A percentile compares a stretch with the other conserved stretches of the same genome.
phyloP scores from a whole-genome alignment of 1,140 invertebrate species.

The Aradophagus sp. region DNA sequence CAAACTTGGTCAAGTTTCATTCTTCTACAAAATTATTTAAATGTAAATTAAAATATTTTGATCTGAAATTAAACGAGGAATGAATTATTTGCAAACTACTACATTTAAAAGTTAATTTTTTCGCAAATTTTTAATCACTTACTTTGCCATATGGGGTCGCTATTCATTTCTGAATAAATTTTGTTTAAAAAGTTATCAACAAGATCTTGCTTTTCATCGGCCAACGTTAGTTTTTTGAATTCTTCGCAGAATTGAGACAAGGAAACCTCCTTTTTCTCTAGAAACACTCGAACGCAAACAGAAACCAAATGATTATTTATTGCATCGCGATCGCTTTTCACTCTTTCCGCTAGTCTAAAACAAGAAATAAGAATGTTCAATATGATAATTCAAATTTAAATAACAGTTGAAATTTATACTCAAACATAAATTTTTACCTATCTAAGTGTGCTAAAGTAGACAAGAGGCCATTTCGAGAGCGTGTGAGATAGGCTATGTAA shows the following conservation, averaged over 20 bases:
- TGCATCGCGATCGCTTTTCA: constrained; percentile 82
- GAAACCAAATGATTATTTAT: constrained; percentile 86
- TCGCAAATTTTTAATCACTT: too few species aligned
- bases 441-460: constrained; percentile 87
- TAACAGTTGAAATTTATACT: background rate
- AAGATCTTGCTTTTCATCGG: constrained; percentile 88
- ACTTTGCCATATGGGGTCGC: constrained; percentile 84
- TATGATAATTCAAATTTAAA: background rate
- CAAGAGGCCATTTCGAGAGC: constrained; percentile 87
- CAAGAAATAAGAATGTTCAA: too few species aligned
- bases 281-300: constrained; percentile 86
- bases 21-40: constrained; percentile 13
- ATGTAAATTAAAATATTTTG: too few species aligned
- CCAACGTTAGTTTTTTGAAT: constrained; percentile 83
- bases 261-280: constrained; percentile 82
- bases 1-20: too few species aligned
- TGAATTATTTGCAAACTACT: too few species aligned
- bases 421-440: constrained; percentile 67
- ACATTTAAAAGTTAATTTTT: too few species aligned
- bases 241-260: constrained; percentile 83
- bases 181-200: constrained; percentile 80
- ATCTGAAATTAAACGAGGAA: too few species aligned
- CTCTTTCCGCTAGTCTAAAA: constrained; percentile 78
- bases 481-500: constrained; percentile 90
- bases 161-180: constrained; percentile 78